Percentiles rank a stretch among this genome's conserved stretches.
phyloP scores from a whole-genome alignment of 2,888 invertebrate species.

The Hirtodrosophila trivittata region DNA sequence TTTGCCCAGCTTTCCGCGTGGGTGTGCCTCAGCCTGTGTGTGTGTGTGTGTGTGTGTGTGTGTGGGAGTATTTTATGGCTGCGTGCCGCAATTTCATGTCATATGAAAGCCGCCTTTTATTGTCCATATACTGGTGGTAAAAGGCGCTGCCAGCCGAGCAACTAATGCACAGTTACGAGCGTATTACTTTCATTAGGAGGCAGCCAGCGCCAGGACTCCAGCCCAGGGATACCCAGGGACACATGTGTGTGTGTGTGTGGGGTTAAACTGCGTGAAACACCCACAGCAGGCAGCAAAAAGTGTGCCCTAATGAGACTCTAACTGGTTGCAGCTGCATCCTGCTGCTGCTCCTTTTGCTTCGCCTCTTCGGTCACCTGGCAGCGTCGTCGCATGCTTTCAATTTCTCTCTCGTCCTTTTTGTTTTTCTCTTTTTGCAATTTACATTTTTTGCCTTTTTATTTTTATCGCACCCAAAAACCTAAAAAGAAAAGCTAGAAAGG shows the following conservation, averaged over 20 bases:
- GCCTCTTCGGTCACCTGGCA: conserved; percentile 29
- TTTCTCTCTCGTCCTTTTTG: conserved; percentile 26
- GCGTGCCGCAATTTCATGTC: conserved; percentile 66
- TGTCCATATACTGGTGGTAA: conserved; percentile 32
- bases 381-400: conserved; percentile 8
- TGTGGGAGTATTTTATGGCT: conserved; percentile 52
- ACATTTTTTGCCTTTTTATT: conserved; percentile 62
- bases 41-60: not conserved
- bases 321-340: conserved; percentile 52
- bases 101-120: conserved; percentile 58
- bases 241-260: not conserved
- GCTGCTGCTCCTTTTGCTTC: conserved; percentile 7
- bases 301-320: conserved; percentile 66
- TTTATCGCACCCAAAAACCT: conserved; percentile 55
- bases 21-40: not conserved
- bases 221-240: not conserved
- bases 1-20: conserved; percentile 37
- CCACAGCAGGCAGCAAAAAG: conserved; percentile 15
- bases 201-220: conserved; percentile 10
- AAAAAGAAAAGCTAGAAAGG: conserved; percentile 10
- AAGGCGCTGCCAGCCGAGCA: conserved; percentile 22
- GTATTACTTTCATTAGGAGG: conserved; percentile 45
- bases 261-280: conserved; percentile 62
- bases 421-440: conserved; percentile 56
- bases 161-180: conserved; percentile 61